A percentile compares a stretch with the other conserved stretches of the same genome.
Conservation (phyloP, 2,888 invertebrate species). For the Plagodis dolabraria region DNA sequence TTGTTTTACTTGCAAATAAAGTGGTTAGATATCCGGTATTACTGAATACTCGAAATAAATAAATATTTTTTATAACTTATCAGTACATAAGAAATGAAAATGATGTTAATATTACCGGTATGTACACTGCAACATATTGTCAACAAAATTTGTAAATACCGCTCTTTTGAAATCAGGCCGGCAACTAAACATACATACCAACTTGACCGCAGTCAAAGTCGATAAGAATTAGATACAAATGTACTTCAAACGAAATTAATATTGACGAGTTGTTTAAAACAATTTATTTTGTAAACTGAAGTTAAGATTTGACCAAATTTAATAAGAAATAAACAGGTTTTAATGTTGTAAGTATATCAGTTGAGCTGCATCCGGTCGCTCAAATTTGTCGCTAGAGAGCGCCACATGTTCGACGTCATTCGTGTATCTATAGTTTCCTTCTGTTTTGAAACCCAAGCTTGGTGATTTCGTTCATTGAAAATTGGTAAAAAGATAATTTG, state of each 20-base stretch:
- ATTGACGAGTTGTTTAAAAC: not conserved
- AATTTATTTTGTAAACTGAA: too few species aligned
- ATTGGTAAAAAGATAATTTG: slow-evolving; percentile 62
- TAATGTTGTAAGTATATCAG: slow-evolving; percentile 44
- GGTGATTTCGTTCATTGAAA: slow-evolving; percentile 76
- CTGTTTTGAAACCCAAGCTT: slow-evolving; percentile 86
- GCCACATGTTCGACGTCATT: slow-evolving; percentile 79
- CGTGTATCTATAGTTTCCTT: slow-evolving; percentile 84
- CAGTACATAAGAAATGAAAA: not conserved
- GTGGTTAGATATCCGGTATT: too few species aligned
- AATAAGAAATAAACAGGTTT: not conserved
- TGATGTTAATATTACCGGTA: slow-evolving; percentile 21
- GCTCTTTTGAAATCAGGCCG: slow-evolving; percentile 49
- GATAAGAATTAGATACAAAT: not conserved
- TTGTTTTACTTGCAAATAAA: too few species aligned
- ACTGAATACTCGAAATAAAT: not conserved
- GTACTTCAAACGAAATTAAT: not conserved
- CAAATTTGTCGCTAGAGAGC: slow-evolving; percentile 70
- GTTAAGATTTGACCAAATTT: not conserved
- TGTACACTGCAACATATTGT: slow-evolving; percentile 34
- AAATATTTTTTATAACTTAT: slow-evolving; percentile 8
- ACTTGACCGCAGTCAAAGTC: slow-evolving; percentile 38
- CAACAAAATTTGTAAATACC: slow-evolving; percentile 58
- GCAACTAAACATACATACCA: slow-evolving; percentile 53
- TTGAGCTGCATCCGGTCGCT: slow-evolving; percentile 63